A percentile compares a stretch with the other conserved stretches of the same genome.
Conservation (phyloP, 2,113 vertebrate genomes). For the Morone saxatilis region DNA sequence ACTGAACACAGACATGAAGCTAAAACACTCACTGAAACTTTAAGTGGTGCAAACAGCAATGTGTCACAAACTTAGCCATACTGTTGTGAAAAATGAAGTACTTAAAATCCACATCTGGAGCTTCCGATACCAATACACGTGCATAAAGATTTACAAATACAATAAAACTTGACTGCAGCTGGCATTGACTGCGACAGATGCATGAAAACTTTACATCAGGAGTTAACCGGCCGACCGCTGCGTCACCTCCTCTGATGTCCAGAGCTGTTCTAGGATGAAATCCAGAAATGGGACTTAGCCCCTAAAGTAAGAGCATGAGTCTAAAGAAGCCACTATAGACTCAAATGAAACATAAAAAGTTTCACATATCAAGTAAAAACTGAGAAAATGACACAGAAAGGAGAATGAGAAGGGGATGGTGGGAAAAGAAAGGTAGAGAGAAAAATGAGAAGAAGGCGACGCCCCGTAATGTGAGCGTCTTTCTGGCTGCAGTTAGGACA, state of each 20-base stretch:
- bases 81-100: conserved; percentile 49
- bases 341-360: conserved; percentile 16
- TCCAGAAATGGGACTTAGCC: conserved; percentile 10
- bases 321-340: conserved; percentile 18
- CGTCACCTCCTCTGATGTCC: neutral
- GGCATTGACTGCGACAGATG: conserved; percentile 34
- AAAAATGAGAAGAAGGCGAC: neutral
- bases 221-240: conserved; percentile 10
- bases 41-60: conserved; percentile 24
- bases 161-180: conserved; percentile 49
- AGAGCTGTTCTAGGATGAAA: neutral
- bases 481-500: conserved; percentile 27
- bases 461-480: conserved; percentile 18
- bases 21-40: conserved; percentile 33
- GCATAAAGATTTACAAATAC: conserved; percentile 64
- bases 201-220: conserved; percentile 46
- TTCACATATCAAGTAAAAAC: conserved; percentile 26
- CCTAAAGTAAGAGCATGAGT: neutral
- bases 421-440: neutral
- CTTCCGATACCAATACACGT: conserved; percentile 56
- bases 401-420: neutral
- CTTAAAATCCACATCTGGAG: conserved; percentile 45
- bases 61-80: conserved; percentile 43
- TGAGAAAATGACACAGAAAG: neutral
- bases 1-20: conserved; percentile 38